phyloP scores from a whole-genome alignment of 2,113 vertebrate genomes.

The Petrocephalus microphthalmus region DNA sequence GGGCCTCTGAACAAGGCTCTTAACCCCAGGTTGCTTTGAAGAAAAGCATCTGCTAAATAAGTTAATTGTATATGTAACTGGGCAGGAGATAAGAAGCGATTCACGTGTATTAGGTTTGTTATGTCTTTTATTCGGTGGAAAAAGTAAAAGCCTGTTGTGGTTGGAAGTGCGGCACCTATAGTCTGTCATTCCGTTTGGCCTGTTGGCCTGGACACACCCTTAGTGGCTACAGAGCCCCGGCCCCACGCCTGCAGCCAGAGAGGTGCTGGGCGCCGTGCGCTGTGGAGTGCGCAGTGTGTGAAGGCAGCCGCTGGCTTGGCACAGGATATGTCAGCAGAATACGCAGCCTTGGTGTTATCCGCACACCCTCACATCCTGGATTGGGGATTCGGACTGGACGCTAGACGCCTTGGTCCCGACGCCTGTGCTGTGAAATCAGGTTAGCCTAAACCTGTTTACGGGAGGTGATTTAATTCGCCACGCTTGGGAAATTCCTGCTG shows the following conservation, averaged over 20 bases:
- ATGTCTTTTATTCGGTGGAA: neutral
- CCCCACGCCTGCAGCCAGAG: neutral
- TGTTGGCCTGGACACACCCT: neutral
- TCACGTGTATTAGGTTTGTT: neutral
- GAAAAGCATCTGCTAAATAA: neutral
- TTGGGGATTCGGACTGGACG: neutral
- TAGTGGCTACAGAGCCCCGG: neutral
- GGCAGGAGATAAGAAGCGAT: neutral
- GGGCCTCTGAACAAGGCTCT: neutral
- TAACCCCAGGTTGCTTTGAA: neutral
- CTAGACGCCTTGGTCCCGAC: neutral
- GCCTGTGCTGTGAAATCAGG: neutral
- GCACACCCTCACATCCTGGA: neutral
- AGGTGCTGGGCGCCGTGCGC: neutral
- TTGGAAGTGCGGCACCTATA: neutral
- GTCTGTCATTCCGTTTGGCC: neutral
- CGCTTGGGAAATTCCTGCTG: conserved; percentile 31
- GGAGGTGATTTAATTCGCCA: conserved; percentile 16
- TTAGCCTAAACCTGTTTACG: conserved; percentile 22
- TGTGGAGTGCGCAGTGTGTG: neutral
- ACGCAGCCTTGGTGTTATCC: neutral
- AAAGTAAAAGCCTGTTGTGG: neutral
- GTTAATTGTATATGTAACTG: neutral
- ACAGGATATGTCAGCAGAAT: neutral
- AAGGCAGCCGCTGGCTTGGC: neutral